Evolutionary conservation across 2,797 vertebrate species (phyloP), one percentile per base, ranked within the genome.

Genomic region (Girardinus metallicus): DNA sequence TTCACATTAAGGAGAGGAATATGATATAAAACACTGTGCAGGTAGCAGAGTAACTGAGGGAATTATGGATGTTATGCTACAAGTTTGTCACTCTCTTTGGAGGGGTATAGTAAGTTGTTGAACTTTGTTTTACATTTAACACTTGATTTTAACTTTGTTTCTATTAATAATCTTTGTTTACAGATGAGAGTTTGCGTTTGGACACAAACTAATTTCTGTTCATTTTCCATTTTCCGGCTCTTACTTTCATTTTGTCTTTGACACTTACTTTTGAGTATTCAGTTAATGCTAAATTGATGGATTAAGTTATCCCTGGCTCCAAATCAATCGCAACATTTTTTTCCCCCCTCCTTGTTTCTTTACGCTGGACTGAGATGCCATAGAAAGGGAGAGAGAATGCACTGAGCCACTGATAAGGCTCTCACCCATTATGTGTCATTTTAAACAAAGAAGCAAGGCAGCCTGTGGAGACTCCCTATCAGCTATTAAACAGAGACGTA

Each of bases 251-350:
- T 93, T 95, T 95, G 94, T 94, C 93, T 95, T 93, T 93, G 94
- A 90, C 55, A 86, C 92, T 87, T 90, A 82, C 79, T 96, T 90
- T 95, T 96, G 95, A 96, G 97, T 97, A 98, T 97, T 96, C 95
- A 97, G 96, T 96, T 96, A 95, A 97, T 97, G 96, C 97, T 98
- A 97, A 97, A 97, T 97, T 97, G 97, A 97, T 97, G 96, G 96
- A 98, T 98, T 97, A 97, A 98, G 97, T 97, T 97, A 97, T 97
- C 95, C 95, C 91, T 90, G 95, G 96, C 96, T 97, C 93, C 93
- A 95, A 97, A 97, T 97, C 97, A 96, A 96, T 97, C 94, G 96
- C 94, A 93, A 95, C 83, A 89, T 73, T 84, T 84, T 77, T 62
- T 86, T 83, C 79, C 80, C 49, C 6, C 49, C 21, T 86, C 88